Base-by-base conservation (phyloP, 2,113 vertebrate species). In the Tylochromis polylepis region DNA sequence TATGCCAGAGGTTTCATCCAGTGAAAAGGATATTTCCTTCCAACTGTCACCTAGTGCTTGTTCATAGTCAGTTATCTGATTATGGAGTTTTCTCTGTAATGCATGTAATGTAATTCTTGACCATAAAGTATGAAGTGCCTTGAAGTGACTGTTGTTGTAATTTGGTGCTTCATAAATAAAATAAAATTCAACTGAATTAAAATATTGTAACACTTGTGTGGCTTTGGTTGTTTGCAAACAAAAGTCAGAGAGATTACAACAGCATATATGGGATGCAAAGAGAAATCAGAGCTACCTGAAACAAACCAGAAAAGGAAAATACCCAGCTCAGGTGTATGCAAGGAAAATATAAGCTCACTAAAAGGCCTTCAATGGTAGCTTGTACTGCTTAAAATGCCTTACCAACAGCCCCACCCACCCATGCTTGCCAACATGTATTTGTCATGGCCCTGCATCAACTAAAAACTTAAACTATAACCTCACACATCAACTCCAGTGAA, bases 221-320 rank as follows among this genome's bases (percentile, higher is more conserved):
- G 5, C 36, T 70, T 24, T 22, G 22, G 5, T 22, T 41, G 36
- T 11, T 10, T 70, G 38, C 8, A 22, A 67, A 38, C 31, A 18
- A 67, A 34, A 38, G 20, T 60, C 16, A 20, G 4, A 34, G 11
- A 85, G 75, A 82, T 46, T 15, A 15, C 5, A 87, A n/a, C 11
- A 18, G 41, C 20, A 31, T 15, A 15, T 11, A 15, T 58, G 67
- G 82, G 91, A 93, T 78, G 62, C 11, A 82, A n/a, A 72, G n/a
- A 46, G 12, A 58, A 36, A 24, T 5, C 2, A 6, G 27, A 46
- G 38, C 36, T 56, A 79, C 62, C 24, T 36, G 9, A 43, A 82
- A 88, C 88, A 88, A 88, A 86, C 89, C 72, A 57, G 16, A 56
- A 75, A 87, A 91, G 16, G 75, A 51, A 53, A 43, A 58, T 49